These are phyloP conservation scores for Anas platyrhynchos DNA, from an alignment of 2,113 vertebrate species.

Conservation along the genomic window DNA sequence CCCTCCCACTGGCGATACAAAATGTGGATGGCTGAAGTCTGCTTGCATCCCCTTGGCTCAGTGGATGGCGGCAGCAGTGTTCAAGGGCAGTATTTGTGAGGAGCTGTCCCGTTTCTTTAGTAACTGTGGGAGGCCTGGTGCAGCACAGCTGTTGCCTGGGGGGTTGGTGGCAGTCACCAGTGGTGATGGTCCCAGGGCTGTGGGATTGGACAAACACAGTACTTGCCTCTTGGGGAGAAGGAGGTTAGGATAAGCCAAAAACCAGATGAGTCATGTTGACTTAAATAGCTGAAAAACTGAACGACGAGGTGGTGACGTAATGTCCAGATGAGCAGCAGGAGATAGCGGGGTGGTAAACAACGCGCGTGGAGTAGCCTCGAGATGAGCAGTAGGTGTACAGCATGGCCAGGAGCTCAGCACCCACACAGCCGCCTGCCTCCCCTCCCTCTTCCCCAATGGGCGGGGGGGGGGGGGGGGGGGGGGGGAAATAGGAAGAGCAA, in stretches of 20 bases:
- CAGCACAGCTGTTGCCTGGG: neutral
- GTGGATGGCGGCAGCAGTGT: neutral
- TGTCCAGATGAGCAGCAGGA: neutral
- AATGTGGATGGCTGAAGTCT: neutral
- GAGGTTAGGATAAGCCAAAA: neutral
- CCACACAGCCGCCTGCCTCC: rapidly evolving
- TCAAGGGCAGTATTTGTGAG: neutral
- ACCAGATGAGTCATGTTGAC: neutral
- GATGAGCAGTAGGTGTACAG: neutral
- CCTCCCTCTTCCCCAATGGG: rapidly evolving
- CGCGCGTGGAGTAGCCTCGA: neutral
- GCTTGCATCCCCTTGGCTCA: neutral
- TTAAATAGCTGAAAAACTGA: neutral
- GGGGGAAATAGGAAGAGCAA: neutral
- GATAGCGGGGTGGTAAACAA: neutral
- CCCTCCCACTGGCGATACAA: neutral
- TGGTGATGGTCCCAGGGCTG: neutral
- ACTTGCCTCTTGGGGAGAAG: neutral
- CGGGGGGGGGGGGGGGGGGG: rapidly evolving
- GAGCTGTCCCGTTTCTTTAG: neutral
- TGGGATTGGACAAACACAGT: neutral
- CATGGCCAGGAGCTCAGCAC: neutral
- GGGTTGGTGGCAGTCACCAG: rapidly evolving
- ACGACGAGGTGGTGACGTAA: neutral
- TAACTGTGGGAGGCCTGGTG: rapidly evolving